Conservation (phyloP, 2,888 invertebrate species). For the Lithophane semibrunnea region DNA sequence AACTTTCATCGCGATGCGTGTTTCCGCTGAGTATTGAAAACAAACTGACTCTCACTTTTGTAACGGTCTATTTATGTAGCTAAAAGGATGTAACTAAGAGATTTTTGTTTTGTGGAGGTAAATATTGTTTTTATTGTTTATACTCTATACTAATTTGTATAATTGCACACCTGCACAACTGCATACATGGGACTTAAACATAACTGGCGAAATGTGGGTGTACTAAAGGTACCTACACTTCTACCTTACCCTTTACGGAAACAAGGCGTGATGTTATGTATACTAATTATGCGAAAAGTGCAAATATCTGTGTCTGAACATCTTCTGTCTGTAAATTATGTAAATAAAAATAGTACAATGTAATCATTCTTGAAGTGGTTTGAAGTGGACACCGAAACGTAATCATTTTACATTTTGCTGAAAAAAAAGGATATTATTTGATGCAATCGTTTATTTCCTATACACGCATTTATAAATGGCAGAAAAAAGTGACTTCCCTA, state of each 20-base stretch:
- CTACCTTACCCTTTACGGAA: too few relatives aligned
- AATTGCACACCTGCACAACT: too few relatives aligned
- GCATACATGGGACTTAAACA: too few relatives aligned
- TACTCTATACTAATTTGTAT: too few relatives aligned
- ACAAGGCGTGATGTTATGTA: too few relatives aligned
- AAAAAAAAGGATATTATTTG: background rate
- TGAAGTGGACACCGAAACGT: background rate
- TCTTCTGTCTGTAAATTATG: background rate
- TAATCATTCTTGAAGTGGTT: background rate
- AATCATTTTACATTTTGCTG: background rate
- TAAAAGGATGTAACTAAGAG: background rate
- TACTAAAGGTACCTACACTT: too few relatives aligned
- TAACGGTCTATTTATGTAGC: conserved; percentile 1
- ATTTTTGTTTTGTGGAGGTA: background rate
- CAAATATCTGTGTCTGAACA: background rate
- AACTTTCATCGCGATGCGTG: conserved; percentile 43
- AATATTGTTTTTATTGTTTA: background rate
- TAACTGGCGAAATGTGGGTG: too few relatives aligned
- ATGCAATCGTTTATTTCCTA: background rate
- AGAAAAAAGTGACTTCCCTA: background rate
- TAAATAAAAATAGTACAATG: background rate
- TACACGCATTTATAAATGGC: background rate
- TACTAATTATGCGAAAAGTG: background rate
- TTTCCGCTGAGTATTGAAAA: conserved; percentile 39
- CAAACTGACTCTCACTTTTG: conserved; percentile 20